Conservation (phyloP, 2,888 invertebrate species). For the Cyclophora punctaria region DNA sequence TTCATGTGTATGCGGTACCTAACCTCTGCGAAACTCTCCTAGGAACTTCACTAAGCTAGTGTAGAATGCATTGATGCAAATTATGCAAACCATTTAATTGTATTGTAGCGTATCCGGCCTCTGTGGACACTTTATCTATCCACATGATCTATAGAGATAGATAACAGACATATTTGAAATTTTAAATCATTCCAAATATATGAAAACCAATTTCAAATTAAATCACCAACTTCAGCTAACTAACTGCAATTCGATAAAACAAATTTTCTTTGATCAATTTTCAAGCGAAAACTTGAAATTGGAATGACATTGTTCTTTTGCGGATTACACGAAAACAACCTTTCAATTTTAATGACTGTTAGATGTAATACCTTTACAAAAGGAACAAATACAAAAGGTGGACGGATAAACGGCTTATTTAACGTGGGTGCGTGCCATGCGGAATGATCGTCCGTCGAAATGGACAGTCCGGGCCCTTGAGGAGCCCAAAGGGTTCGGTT, state of each 20-base stretch:
- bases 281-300: no score
- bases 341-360: slow-evolving; percentile 3
- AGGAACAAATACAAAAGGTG: slow-evolving; percentile 35
- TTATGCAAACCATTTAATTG: slow-evolving; percentile 60
- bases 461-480: slow-evolving; percentile 66
- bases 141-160: slow-evolving; percentile 2
- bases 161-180: slow-evolving; percentile 7
- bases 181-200: neutral
- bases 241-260: no score
- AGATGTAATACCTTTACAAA: slow-evolving; percentile 17
- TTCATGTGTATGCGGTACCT: slow-evolving; percentile 3
- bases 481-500: slow-evolving; percentile 64
- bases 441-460: slow-evolving; percentile 60
- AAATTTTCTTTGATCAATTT: no score
- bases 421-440: slow-evolving; percentile 48
- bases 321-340: neutral
- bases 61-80: slow-evolving; percentile 36
- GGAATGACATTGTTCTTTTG: no score
- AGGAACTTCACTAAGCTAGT: slow-evolving; percentile 17
- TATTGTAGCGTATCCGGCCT: slow-evolving; percentile 48
- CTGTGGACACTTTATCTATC: slow-evolving; percentile 39
- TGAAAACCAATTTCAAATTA: no score
- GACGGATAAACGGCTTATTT: slow-evolving; percentile 47
- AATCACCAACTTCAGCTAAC: no score
- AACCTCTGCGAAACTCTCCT: slow-evolving; percentile 11